A percentile compares a stretch with the other conserved stretches of the same genome.
Evolutionary conservation across 1,140 invertebrate species (phyloP).

Genomic region (Heliothis subflexa): DNA sequence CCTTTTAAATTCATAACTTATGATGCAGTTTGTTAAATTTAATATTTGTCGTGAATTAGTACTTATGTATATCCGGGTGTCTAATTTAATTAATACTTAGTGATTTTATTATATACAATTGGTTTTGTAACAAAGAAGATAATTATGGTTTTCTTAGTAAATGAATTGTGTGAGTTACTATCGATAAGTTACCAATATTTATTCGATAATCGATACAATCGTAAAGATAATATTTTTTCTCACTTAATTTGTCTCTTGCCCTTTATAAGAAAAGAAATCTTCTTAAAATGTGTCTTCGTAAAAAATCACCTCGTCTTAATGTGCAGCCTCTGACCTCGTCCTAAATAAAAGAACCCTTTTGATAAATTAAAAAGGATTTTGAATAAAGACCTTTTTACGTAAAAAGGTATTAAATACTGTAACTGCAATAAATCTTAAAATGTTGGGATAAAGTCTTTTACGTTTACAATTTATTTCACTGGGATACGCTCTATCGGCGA

Average conservation of each 20-base stretch:
- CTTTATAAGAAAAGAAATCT: background rate
- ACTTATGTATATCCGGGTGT: too few species aligned
- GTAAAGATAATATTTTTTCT: too few species aligned
- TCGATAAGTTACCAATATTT: too few species aligned
- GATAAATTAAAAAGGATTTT: conserved; percentile 18
- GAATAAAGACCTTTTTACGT: background rate
- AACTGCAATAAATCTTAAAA: conserved; percentile 21
- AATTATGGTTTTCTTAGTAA: too few species aligned
- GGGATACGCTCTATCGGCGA: background rate
- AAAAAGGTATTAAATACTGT: background rate
- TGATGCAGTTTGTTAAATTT: too few species aligned
- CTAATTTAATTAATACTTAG: too few species aligned
- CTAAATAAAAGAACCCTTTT: background rate
- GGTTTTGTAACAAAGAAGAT: too few species aligned
- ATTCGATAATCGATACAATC: too few species aligned
- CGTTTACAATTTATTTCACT: conserved; percentile 18
- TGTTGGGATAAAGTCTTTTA: conserved; percentile 12
- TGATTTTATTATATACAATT: too few species aligned
- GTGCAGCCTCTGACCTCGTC: background rate
- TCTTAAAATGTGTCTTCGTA: background rate
- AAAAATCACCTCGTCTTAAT: conserved; percentile 2
- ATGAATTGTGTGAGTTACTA: too few species aligned
- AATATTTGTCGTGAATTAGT: too few species aligned
- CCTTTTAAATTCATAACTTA: too few species aligned
- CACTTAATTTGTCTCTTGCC: background rate